phyloP scores from a whole-genome alignment of 2,113 vertebrate species.

The Sphaerodactylus townsendi region DNA sequence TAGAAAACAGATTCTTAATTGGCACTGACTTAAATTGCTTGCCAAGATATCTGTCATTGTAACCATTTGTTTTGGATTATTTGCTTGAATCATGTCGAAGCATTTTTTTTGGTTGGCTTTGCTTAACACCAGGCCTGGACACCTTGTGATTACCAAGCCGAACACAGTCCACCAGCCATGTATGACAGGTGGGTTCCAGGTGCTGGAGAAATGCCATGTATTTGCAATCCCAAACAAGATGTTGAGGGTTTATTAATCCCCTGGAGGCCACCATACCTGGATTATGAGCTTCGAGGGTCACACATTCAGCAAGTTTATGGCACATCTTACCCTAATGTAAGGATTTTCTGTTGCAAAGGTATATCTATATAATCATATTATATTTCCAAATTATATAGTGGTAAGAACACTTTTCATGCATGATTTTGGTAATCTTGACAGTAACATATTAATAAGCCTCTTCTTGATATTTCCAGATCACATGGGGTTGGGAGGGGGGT shows the following conservation, averaged over 20 bases:
- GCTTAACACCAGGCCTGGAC: neutral
- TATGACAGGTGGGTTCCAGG: neutral
- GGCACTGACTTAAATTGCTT: neutral
- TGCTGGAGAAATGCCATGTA: neutral
- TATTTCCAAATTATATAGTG: neutral
- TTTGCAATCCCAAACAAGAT: neutral
- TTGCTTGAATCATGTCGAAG: neutral
- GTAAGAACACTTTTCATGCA: neutral
- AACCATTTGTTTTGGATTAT: neutral
- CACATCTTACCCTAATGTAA: neutral
- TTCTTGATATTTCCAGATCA: neutral
- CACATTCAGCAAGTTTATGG: neutral
- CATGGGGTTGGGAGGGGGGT: neutral
- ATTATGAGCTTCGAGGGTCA: neutral
- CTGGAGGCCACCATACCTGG: neutral
- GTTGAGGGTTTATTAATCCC: neutral
- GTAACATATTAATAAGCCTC: neutral
- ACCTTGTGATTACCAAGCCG: neutral
- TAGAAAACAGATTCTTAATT: constrained; percentile 45
- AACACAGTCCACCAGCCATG: too few species aligned
- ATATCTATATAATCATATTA: neutral
- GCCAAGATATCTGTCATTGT: neutral
- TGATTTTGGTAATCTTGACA: neutral
- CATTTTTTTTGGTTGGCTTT: neutral
- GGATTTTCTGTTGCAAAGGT: neutral